Percentiles rank a stretch among this genome's conserved stretches.
phyloP scores from a whole-genome alignment of 1,140 invertebrate species.

The Ptiloglossa arizonensis region DNA sequence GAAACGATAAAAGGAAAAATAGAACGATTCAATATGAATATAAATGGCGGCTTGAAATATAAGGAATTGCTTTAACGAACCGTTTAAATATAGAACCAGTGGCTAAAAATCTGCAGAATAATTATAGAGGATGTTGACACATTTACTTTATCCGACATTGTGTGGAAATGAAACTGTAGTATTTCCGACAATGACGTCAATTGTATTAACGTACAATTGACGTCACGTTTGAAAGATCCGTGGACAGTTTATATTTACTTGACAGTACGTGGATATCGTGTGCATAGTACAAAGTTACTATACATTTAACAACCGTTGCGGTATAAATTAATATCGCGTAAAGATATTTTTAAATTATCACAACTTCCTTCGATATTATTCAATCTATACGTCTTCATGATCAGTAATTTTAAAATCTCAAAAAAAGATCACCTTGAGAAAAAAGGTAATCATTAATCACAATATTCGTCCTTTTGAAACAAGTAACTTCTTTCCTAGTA shows the following conservation, averaged over 20 bases:
- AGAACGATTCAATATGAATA: too few relatives aligned
- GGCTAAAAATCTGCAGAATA: not conserved
- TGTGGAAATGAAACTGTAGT: not conserved
- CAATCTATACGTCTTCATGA: too few relatives aligned
- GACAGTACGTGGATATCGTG: not conserved
- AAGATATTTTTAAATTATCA: not conserved
- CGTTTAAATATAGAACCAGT: not conserved
- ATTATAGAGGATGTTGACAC: not conserved
- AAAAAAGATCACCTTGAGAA: too few relatives aligned
- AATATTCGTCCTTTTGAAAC: too few relatives aligned
- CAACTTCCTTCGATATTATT: too few relatives aligned
- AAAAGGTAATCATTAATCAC: too few relatives aligned
- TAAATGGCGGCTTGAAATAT: too few relatives aligned
- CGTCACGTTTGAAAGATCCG: not conserved
- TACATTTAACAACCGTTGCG: too few relatives aligned
- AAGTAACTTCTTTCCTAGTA: too few relatives aligned
- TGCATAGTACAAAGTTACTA: not conserved
- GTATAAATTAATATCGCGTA: not conserved
- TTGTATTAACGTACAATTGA: not conserved
- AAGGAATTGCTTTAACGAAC: not conserved
- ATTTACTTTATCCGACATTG: not conserved
- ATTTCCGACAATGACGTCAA: not conserved
- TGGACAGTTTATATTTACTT: not conserved
- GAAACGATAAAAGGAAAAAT: too few relatives aligned
- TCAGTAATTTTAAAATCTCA: too few relatives aligned